A percentile compares a stretch with the other conserved stretches of the same genome.
Conservation (phyloP, 1,140 invertebrate species). For the Ctenoplectra terminalis region DNA sequence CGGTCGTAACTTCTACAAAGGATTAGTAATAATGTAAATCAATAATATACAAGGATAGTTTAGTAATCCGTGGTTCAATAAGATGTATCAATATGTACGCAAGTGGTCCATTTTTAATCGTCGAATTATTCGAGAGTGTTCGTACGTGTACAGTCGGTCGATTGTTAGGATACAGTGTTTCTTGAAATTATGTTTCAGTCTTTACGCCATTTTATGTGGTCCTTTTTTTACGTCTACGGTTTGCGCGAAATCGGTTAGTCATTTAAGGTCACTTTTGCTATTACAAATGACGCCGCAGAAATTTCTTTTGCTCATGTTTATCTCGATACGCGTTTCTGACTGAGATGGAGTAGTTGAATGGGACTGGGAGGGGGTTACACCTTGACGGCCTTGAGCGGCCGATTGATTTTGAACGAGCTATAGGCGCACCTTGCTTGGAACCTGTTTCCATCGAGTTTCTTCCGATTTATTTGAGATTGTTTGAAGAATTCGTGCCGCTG, state of each 20-base stretch:
- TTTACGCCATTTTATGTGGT: neutral
- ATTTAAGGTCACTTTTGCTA: neutral
- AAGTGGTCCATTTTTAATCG: too few relatives aligned
- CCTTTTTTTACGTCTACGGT: neutral
- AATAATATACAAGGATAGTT: too few relatives aligned
- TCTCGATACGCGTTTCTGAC: neutral
- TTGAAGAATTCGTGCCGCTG: neutral
- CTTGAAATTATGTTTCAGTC: too few relatives aligned
- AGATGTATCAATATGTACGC: too few relatives aligned
- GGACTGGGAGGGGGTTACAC: neutral
- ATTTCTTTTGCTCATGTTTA: too few relatives aligned
- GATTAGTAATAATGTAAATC: too few relatives aligned
- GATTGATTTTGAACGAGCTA: slow-evolving; percentile 1
- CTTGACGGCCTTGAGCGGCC: neutral
- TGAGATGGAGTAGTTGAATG: neutral
- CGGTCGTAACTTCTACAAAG: too few relatives aligned
- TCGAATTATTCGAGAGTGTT: too few relatives aligned
- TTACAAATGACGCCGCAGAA: neutral
- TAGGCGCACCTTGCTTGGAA: slow-evolving; percentile 3
- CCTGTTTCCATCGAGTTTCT: slow-evolving; percentile 16
- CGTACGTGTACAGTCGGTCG: too few relatives aligned
- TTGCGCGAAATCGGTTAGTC: neutral
- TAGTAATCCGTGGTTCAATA: too few relatives aligned
- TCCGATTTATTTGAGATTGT: neutral
- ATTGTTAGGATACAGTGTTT: too few relatives aligned